A percentile compares a stretch with the other conserved stretches of the same genome.
Conservation (phyloP, 2,888 invertebrate genomes). For the Drosophila setosimentum region DNA sequence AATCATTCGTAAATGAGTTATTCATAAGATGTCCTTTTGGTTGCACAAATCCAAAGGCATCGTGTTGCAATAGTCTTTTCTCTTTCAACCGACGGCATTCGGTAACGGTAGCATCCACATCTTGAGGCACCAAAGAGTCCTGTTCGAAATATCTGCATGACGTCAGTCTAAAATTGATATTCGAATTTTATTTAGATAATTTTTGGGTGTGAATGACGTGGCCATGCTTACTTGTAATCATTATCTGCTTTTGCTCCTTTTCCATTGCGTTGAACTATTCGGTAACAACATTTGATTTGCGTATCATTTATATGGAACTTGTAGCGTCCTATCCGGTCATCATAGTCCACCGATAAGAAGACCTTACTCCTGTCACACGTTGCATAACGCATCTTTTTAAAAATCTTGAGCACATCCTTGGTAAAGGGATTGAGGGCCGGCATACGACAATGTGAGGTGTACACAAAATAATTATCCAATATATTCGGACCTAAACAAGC, state of each 20-base stretch:
- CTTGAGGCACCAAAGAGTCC: constrained; percentile 66
- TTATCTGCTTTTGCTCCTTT: constrained; percentile 68
- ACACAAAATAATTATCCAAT: constrained; percentile 78
- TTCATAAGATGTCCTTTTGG: not conserved
- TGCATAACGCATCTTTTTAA: constrained; percentile 86
- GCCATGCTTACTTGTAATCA: constrained; percentile 66
- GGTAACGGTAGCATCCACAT: constrained; percentile 72
- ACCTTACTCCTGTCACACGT: constrained; percentile 85
- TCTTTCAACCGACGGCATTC: constrained; percentile 83
- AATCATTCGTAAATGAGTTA: constrained; percentile 30
- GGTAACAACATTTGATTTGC: constrained; percentile 80
- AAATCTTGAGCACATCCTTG: constrained; percentile 85
- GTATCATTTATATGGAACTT: constrained; percentile 66
- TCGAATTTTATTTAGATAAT: not conserved
- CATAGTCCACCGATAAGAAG: constrained; percentile 71
- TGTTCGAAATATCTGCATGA: constrained; percentile 69
- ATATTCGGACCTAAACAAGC: constrained; percentile 12
- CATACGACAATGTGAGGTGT: constrained; percentile 88
- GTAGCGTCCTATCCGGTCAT: constrained; percentile 58
- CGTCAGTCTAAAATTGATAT: constrained; percentile 56
- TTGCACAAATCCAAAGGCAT: constrained; percentile 87
- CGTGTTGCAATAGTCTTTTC: constrained; percentile 71
- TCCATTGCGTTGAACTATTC: constrained; percentile 76
- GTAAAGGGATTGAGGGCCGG: constrained; percentile 87
- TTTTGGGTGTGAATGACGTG: not conserved